Conservation (phyloP, 2,888 invertebrate genomes). For the Prosapia bicincta region DNA sequence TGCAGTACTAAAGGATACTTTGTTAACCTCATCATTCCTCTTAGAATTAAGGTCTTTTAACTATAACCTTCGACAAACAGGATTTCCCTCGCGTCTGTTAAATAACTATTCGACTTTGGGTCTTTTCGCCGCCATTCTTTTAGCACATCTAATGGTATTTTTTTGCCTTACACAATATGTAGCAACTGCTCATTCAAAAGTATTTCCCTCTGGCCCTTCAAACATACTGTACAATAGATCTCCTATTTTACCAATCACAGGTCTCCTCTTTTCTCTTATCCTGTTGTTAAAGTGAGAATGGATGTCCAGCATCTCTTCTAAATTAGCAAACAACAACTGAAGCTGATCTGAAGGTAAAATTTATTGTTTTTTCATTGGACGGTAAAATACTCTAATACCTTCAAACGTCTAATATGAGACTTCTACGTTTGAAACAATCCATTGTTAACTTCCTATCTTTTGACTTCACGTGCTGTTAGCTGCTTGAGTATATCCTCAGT, state of each 20-base stretch:
- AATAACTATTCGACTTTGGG: no score
- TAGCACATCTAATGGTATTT: no score
- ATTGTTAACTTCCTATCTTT: conserved; percentile 89
- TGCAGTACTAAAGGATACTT: conserved; percentile 89
- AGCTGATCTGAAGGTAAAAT: conserved; percentile 72
- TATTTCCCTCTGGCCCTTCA: no score
- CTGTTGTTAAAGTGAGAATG: conserved; percentile 71
- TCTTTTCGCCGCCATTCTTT: no score
- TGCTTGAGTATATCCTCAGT: conserved; percentile 68
- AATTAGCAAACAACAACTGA: conserved; percentile 76
- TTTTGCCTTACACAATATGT: conserved; percentile 71
- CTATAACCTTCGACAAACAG: no score
- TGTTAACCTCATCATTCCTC: no score
- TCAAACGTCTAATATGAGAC: conserved; percentile 81
- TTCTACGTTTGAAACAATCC: conserved; percentile 72
- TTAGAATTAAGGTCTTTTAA: no score
- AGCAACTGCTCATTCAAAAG: conserved; percentile 93
- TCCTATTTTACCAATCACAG: conserved; percentile 70
- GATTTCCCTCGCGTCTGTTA: no score
- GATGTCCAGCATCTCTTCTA: conserved; percentile 72
- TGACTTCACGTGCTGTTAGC: conserved; percentile 77
- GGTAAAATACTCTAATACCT: conserved; percentile 80
- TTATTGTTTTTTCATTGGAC: conserved; percentile 64
- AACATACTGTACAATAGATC: conserved; percentile 71
- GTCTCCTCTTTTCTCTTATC: conserved; percentile 64